Base-by-base conservation (phyloP, 1,140 invertebrate species). In the Aphelinus atriplicis region DNA sequence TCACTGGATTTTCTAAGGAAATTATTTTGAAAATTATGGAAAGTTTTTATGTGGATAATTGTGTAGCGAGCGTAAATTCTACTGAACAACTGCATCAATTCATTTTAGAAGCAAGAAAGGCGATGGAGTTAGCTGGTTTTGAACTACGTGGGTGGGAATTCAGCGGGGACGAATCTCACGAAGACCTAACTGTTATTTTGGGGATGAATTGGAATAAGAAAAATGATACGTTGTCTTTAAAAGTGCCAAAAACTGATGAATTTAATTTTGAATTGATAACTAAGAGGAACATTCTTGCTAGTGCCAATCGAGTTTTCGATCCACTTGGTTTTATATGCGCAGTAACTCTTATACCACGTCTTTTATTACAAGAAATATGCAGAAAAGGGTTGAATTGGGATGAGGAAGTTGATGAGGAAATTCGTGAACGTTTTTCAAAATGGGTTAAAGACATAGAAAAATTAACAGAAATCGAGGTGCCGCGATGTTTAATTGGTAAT, bases 271-370 rank as follows among this genome's bases (percentile, higher is more conserved):
- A 70, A 1, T 43, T 42, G 7, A 26, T 70, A 7, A 57, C 67
- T 0, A 82, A 82, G 75, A 75, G 81, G 60, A 56, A 53, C 4
- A 78, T 81, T 53, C 57, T 81, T 56, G 78, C 80, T 2, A 42
- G 73, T 42, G 62, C 69, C n/a, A 79, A 82, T 46, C 70, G 67
- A 71, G 51, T 82, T 10, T 81, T 77, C 66, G 80, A 82, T 71
- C 80, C 80, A 3, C 47, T 55, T 1, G 45, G 57, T 26, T 26
- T 26, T 26, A 26, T n/a, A n/a, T n/a, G n/a, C n/a, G n/a, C n/a
- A n/a, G n/a, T n/a, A n/a, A n/a, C n/a, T n/a, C n/a, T n/a, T n/a
- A n/a, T n/a, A n/a, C n/a, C n/a, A n/a, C n/a, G n/a, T n/a, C n/a
- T n/a, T n/a, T n/a, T n/a, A n/a, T n/a, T n/a, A n/a, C n/a, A n/a